These are phyloP conservation scores for Netelia melanura DNA, from an alignment of 2,888 invertebrate genomes.

Conservation along the genomic window DNA sequence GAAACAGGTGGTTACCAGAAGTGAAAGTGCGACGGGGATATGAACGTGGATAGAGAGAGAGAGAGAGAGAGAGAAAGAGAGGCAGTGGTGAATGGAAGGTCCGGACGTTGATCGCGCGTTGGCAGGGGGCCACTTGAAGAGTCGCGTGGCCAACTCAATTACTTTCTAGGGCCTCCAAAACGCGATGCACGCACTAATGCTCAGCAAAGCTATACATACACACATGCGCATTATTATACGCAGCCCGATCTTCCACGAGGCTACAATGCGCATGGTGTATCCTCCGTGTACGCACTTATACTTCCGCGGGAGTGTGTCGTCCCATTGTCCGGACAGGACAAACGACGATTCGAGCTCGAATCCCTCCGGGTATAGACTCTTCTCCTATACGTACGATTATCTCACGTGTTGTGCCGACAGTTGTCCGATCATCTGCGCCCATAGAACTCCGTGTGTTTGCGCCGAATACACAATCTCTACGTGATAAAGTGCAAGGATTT, in stretches of 20 bases:
- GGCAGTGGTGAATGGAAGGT: slow-evolving; percentile 39
- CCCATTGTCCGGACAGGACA: slow-evolving; percentile 68
- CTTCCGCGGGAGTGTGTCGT: slow-evolving; percentile 70
- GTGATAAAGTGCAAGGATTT: slow-evolving; percentile 21
- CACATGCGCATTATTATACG: slow-evolving; percentile 23
- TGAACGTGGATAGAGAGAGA: slow-evolving; percentile 61
- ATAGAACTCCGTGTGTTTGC: slow-evolving; percentile 33
- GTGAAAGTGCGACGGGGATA: slow-evolving; percentile 72
- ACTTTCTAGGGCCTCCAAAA: slow-evolving; percentile 81
- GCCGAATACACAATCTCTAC: slow-evolving; percentile 18
- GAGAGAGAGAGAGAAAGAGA: slow-evolving; percentile 64
- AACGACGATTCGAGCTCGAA: slow-evolving; percentile 48
- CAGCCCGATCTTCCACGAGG: slow-evolving; percentile 10
- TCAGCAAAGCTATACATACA: slow-evolving; percentile 62
- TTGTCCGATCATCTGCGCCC: slow-evolving; percentile 70
- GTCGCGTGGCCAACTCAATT: slow-evolving; percentile 85
- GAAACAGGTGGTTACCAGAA: slow-evolving; percentile 84
- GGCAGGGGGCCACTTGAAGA: slow-evolving; percentile 82
- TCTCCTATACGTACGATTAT: slow-evolving; percentile 18
- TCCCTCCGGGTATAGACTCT: slow-evolving; percentile 39
- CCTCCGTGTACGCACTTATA: slow-evolving; percentile 56
- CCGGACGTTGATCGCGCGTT: slow-evolving; percentile 69
- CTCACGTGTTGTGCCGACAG: slow-evolving; percentile 60
- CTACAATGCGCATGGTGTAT: slow-evolving; percentile 40
- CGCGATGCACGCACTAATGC: slow-evolving; percentile 75